A percentile compares a stretch with the other conserved stretches of the same genome.
These are phyloP conservation scores for Platyura marginata DNA, from an alignment of 1,140 invertebrate genomes.

Conservation along the genomic window DNA sequence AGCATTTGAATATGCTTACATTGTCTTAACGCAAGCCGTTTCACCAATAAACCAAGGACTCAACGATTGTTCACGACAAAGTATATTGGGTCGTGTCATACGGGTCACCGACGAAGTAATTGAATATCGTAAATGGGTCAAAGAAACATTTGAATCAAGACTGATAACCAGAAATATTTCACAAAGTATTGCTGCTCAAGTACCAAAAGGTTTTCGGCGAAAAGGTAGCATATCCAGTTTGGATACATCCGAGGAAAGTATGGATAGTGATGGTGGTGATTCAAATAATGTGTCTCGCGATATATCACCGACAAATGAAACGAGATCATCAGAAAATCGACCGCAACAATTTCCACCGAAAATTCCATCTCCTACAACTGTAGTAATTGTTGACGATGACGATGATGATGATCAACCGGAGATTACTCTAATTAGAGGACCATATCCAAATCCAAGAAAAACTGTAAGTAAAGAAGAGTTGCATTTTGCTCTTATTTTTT, in stretches of 20 bases:
- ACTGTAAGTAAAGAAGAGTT: neutral
- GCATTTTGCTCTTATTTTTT: neutral
- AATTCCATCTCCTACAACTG: too few species aligned
- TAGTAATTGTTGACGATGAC: neutral
- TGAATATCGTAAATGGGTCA: constrained; percentile 65
- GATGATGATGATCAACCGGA: neutral
- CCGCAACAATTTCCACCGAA: neutral
- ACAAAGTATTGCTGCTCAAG: constrained; percentile 2
- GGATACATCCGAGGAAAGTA: constrained; percentile 22
- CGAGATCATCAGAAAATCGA: neutral
- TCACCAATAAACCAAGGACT: constrained; percentile 38
- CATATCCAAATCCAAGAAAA: neutral
- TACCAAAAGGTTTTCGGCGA: constrained; percentile 5
- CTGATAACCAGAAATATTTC: constrained; percentile 5
- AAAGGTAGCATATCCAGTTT: constrained; percentile 21
- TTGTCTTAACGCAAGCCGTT: constrained; percentile 64
- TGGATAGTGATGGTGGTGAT: constrained; percentile 18
- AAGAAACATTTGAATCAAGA: constrained; percentile 34
- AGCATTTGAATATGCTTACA: constrained; percentile 91
- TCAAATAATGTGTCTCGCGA: constrained; percentile 1
- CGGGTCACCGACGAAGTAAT: constrained; percentile 87
- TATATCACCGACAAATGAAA: neutral
- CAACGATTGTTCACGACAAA: constrained; percentile 27
- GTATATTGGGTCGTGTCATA: constrained; percentile 77
- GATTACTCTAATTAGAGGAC: neutral